Evolutionary conservation across 1,140 invertebrate species (phyloP), one percentile per base, ranked within the genome.

Genomic region (Zaprionus camerounensis): DNA sequence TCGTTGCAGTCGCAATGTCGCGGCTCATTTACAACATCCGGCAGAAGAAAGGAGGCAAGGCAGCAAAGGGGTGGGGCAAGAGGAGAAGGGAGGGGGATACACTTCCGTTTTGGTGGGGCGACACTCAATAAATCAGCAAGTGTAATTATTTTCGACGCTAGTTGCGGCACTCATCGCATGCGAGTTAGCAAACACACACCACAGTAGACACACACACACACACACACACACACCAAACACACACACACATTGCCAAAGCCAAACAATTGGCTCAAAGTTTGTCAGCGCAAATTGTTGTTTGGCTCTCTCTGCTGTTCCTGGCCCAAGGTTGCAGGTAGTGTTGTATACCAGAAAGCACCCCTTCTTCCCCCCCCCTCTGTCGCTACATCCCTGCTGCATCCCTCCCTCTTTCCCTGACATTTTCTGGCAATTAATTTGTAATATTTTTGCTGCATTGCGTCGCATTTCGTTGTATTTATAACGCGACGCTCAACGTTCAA

Each of bases 91-190:
- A 5, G 65, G 7, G 51, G 51, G 63, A 5, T 20, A 15, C 62
- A 36, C 38, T 73, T 74, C 31, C 58, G 28, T 58, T 70, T 31
- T 22, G 15, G 24, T 34, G 31, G 56, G 13, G 49, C 28, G 75
- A 80, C 84, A 87, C 84, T 88, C 81, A 87, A 88, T 87, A 87
- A 87, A 87, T 87, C 83, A 87, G 83, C 83, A 84, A 88, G 84
- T 88, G 78, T 87, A 87, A 87, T 87, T 87, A 87, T 87, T 88
- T 88, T 80, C 73, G 76, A 88, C 83, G 84, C 84, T 84, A 58
- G 49, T 71, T 81, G 64, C 44, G 68, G 64, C 55, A 72, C 70
- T 87, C 77, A 61, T 46, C 36, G 56, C 76, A 74, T 61, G 81
- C 69, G 72, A 69, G 28, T 68, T 67, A 55, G 64, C 53, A 58